These are phyloP conservation scores for Borostomias antarcticus DNA, from an alignment of 2,797 vertebrate species.

Conservation along the genomic window DNA sequence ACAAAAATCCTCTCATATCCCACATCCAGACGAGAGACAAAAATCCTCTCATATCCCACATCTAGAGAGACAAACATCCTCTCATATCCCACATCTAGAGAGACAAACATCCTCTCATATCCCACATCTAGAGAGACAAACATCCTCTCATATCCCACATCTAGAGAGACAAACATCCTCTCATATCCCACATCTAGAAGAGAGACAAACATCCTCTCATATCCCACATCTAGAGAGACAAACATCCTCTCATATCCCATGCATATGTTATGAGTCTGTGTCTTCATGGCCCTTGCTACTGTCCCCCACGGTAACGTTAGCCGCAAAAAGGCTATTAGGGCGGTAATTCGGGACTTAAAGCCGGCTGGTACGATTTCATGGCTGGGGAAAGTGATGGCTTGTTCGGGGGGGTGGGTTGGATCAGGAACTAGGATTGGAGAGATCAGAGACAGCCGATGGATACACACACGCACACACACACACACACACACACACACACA, in stretches of 20 bases:
- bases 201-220: conserved; percentile 73
- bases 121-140: conserved; percentile 72
- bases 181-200: conserved; percentile 67
- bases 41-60: too few species aligned
- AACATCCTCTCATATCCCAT: conserved; percentile 64
- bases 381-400: not conserved
- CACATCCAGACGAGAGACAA: conserved; percentile 71
- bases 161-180: conserved; percentile 72
- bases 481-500: conserved; percentile 17
- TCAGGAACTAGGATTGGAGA: not conserved
- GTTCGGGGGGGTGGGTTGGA: not conserved
- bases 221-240: conserved; percentile 71
- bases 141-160: too few species aligned
- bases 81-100: conserved; percentile 67
- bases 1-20: too few species aligned
- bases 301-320: conserved; percentile 75
- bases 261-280: conserved; percentile 69
- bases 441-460: not conserved
- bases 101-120: conserved; percentile 73
- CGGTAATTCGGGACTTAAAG: conserved; percentile 37
- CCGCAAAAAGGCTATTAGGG: conserved; percentile 78
- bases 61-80: conserved; percentile 72
- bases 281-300: conserved; percentile 68
- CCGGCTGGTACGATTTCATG: conserved; percentile 6
- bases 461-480: conserved; percentile 7